Conservation (phyloP, 2,888 invertebrate genomes). For the Sinohyriopsis cumingii region DNA sequence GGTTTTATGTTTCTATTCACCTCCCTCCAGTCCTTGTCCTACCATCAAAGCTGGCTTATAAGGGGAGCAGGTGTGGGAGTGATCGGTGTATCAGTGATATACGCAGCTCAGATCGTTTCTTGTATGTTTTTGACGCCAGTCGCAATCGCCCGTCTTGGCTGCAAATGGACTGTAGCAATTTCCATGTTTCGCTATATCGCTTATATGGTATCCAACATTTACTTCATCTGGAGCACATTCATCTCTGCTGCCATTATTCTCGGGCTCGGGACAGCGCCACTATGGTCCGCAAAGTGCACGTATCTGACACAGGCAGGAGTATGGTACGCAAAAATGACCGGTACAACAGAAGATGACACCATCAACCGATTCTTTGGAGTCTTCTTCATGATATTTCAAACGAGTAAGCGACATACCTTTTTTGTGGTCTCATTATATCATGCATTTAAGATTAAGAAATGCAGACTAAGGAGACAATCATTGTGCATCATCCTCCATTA, state of each 20-base stretch:
- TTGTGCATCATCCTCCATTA: no score
- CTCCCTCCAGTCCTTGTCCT: slow-evolving; percentile 95
- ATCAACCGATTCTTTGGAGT: slow-evolving; percentile 98
- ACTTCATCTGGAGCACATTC: slow-evolving; percentile 87
- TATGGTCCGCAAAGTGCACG: slow-evolving; percentile 99
- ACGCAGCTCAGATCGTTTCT: slow-evolving; percentile 92
- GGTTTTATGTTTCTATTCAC: slow-evolving; percentile 97
- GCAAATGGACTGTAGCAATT: slow-evolving; percentile 94
- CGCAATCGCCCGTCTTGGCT: slow-evolving; percentile 79
- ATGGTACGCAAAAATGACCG: slow-evolving; percentile 86
- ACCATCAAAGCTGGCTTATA: slow-evolving; percentile 92
- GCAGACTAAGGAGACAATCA: no score
- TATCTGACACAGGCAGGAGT: slow-evolving; percentile 89
- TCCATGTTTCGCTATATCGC: slow-evolving; percentile 95
- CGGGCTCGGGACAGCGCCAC: slow-evolving; percentile 94
- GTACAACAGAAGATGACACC: slow-evolving; percentile 88
- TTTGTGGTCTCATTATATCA: no score
- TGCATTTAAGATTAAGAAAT: no score
- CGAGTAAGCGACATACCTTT: slow-evolving; percentile 79
- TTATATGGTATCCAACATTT: slow-evolving; percentile 95
- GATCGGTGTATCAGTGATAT: slow-evolving; percentile 90
- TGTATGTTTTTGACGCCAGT: slow-evolving; percentile 86
- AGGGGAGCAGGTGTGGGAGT: slow-evolving; percentile 91
- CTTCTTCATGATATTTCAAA: slow-evolving; percentile 98
- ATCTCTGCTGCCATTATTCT: slow-evolving; percentile 87